These are phyloP conservation scores for Reticulitermes lucifugus DNA, from an alignment of 2,888 invertebrate genomes.

Conservation along the genomic window DNA sequence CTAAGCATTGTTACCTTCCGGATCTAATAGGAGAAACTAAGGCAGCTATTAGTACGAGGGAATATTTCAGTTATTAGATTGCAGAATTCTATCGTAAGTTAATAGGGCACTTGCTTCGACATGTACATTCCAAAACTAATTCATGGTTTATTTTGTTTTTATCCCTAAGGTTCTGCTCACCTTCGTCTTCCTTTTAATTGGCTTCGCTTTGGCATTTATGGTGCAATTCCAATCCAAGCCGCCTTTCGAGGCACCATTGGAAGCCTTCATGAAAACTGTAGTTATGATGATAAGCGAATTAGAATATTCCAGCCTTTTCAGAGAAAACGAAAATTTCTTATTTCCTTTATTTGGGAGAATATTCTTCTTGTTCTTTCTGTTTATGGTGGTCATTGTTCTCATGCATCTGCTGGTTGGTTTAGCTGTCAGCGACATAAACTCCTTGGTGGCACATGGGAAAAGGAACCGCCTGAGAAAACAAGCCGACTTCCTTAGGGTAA, in stretches of 20 bases:
- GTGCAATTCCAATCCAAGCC: conserved; percentile 67
- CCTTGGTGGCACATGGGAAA: conserved; percentile 69
- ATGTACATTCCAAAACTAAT: too few species aligned
- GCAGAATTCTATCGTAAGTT: too few species aligned
- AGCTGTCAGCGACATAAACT: conserved; percentile 71
- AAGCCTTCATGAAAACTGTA: conserved; percentile 68
- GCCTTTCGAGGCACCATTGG: conserved; percentile 68
- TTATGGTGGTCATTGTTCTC: conserved; percentile 69
- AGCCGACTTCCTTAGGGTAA: conserved; percentile 67
- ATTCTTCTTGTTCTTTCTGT: conserved; percentile 67
- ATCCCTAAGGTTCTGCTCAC: conserved; percentile 64
- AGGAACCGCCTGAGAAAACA: conserved; percentile 69
- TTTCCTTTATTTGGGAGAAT: conserved; percentile 60
- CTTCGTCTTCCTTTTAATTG: conserved; percentile 66
- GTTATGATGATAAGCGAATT: conserved; percentile 74
- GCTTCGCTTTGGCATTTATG: conserved; percentile 70
- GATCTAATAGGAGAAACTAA: too few species aligned
- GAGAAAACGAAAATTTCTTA: not conserved
- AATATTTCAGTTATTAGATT: too few species aligned
- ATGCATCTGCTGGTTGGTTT: conserved; percentile 73
- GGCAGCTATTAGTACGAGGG: too few species aligned
- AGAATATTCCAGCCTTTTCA: conserved; percentile 67
- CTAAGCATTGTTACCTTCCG: too few species aligned
- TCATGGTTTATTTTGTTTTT: conserved; percentile 46
- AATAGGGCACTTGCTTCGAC: too few species aligned